phyloP scores from a whole-genome alignment of 2,113 vertebrate genomes.

The Dendropsophus ebraccatus region DNA sequence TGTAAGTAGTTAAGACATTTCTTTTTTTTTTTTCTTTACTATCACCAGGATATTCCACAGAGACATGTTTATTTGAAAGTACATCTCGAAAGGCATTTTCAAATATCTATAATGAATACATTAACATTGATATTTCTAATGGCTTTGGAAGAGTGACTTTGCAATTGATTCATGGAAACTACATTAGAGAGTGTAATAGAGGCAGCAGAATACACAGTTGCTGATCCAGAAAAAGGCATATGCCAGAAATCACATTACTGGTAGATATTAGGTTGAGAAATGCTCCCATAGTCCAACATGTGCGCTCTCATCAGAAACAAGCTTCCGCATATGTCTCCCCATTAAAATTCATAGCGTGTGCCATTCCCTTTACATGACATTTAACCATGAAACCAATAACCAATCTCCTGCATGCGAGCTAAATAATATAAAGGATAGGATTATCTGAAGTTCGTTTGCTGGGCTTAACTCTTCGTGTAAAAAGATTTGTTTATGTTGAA shows the following conservation, averaged over 20 bases:
- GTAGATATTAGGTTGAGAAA: constrained; percentile 58
- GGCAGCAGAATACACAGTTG: constrained; percentile 52
- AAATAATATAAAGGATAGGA: constrained; percentile 34
- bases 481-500: constrained; percentile 6
- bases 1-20: constrained; percentile 10
- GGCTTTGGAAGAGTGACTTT: constrained; percentile 42
- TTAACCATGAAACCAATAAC: constrained; percentile 59
- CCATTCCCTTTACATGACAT: constrained; percentile 60
- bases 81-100: constrained; percentile 44
- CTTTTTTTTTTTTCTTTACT: neutral
- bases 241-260: constrained; percentile 59
- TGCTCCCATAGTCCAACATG: constrained; percentile 54
- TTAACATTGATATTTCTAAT: constrained; percentile 56
- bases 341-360: constrained; percentile 58
- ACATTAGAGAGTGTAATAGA: constrained; percentile 48
- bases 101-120: constrained; percentile 45
- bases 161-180: constrained; percentile 56
- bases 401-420: constrained; percentile 49
- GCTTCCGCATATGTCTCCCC: constrained; percentile 52
- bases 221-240: constrained; percentile 60
- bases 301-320: constrained; percentile 54
- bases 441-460: constrained; percentile 36
- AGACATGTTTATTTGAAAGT: constrained; percentile 29
- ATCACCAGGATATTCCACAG: constrained; percentile 4
- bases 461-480: neutral